Conservation (phyloP, 2,113 vertebrate genomes). For the Syngnathus typhle region DNA sequence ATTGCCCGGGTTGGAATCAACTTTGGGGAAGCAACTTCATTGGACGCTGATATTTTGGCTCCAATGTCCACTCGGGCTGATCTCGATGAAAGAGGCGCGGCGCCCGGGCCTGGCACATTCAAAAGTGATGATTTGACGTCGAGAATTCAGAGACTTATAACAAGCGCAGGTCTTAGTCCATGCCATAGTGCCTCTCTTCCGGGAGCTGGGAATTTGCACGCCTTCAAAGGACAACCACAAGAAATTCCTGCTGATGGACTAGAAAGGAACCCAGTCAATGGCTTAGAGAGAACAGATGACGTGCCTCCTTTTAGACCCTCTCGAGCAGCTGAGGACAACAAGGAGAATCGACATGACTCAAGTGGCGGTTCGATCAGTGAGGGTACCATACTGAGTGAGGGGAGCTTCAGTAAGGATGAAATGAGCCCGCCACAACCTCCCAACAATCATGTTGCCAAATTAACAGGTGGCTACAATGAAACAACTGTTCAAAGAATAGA, state of each 20-base stretch:
- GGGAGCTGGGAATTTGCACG: constrained; percentile 75
- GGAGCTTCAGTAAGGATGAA: constrained; percentile 77
- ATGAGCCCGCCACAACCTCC: constrained; percentile 34
- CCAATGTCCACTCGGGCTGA: constrained; percentile 36
- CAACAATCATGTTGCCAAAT: constrained; percentile 38
- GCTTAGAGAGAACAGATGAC: constrained; percentile 27
- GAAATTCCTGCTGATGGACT: constrained; percentile 50
- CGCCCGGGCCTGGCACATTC: constrained; percentile 11
- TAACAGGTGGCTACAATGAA: constrained; percentile 68
- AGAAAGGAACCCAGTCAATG: constrained; percentile 39
- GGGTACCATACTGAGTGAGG: constrained; percentile 84
- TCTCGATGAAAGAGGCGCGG: constrained; percentile 63
- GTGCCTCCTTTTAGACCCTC: constrained; percentile 5
- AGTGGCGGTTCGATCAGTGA: constrained; percentile 88
- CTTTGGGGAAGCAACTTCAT: constrained; percentile 65
- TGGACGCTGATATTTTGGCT: constrained; percentile 48
- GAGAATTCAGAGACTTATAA: constrained; percentile 76
- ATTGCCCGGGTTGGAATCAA: constrained; percentile 78
- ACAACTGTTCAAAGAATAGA: constrained; percentile 63
- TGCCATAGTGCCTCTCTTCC: constrained; percentile 74
- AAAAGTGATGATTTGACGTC: constrained; percentile 67
- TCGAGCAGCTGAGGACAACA: not conserved
- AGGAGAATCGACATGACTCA: constrained; percentile 54
- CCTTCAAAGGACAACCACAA: constrained; percentile 74
- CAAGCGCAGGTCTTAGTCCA: constrained; percentile 67